phyloP scores from a whole-genome alignment of 1,140 invertebrate genomes.

The Colletes gigas region DNA sequence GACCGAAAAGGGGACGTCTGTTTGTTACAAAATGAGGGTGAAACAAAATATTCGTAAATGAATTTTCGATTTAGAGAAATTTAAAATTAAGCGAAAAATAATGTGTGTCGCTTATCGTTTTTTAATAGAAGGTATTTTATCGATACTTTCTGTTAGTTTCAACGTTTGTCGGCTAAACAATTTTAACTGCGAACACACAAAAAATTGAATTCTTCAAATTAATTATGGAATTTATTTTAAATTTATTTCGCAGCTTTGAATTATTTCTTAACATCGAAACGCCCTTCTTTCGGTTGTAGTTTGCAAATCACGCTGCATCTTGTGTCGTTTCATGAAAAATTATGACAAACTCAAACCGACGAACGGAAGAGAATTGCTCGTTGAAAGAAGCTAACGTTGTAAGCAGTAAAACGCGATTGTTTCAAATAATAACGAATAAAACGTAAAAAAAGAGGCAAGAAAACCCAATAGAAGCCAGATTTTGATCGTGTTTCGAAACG shows the following conservation, averaged over 20 bases:
- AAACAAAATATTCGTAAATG: too few species aligned
- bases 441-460: slow-evolving; percentile 27
- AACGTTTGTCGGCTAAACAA: too few species aligned
- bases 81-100: too few species aligned
- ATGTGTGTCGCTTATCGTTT: too few species aligned
- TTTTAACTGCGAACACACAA: too few species aligned
- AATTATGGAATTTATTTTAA: too few species aligned
- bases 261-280: too few species aligned
- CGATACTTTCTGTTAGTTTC: too few species aligned
- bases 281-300: neutral
- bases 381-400: neutral
- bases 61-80: too few species aligned
- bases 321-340: neutral
- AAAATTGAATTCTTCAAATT: too few species aligned
- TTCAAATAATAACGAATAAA: neutral
- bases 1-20: neutral
- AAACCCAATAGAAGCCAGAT: slow-evolving; percentile 27
- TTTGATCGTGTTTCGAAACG: slow-evolving; percentile 16
- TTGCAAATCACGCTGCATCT: neutral
- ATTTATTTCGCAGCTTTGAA: neutral
- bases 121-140: too few species aligned
- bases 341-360: neutral
- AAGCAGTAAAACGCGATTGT: neutral
- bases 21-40: too few species aligned
- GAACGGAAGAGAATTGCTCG: neutral